Conservation (phyloP, 2,113 vertebrate genomes). For the Osmerus eperlanus region DNA sequence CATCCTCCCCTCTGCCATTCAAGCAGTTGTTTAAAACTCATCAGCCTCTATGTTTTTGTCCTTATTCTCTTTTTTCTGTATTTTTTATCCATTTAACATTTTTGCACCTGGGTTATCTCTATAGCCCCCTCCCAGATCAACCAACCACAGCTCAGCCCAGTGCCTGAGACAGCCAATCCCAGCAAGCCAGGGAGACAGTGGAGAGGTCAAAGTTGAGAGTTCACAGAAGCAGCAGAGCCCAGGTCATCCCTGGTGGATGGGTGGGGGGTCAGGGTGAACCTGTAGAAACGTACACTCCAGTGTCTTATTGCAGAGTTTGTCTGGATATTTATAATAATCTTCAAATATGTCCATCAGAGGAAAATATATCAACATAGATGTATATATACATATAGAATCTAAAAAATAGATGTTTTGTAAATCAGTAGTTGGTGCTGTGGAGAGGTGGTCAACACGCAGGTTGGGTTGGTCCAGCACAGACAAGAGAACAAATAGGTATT, state of each 20-base stretch:
- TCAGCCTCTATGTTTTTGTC: slow-evolving; percentile 8
- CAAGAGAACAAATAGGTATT: slow-evolving; percentile 10
- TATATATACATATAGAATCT: slow-evolving; percentile 40
- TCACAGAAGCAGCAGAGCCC: slow-evolving; percentile 61
- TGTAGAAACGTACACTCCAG: slow-evolving; percentile 55
- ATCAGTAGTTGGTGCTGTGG: slow-evolving; percentile 65
- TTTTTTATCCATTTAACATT: slow-evolving; percentile 15
- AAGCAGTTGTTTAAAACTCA: slow-evolving; percentile 43
- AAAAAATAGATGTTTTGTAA: slow-evolving; percentile 58
- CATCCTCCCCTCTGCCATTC: slow-evolving; percentile 47
- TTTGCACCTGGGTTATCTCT: slow-evolving; percentile 59
- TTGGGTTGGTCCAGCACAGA: slow-evolving; percentile 25
- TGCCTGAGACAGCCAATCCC: slow-evolving; percentile 57
- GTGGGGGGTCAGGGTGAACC: not conserved
- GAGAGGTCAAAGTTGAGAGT: slow-evolving; percentile 67
- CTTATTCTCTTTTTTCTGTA: slow-evolving; percentile 14
- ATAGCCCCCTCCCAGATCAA: slow-evolving; percentile 44
- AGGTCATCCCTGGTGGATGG: slow-evolving; percentile 38
- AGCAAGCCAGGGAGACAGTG: slow-evolving; percentile 59
- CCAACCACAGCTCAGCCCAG: slow-evolving; percentile 50
- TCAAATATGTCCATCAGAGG: slow-evolving; percentile 33
- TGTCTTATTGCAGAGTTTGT: slow-evolving; percentile 69
- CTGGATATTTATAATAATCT: slow-evolving; percentile 42
- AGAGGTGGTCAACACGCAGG: slow-evolving; percentile 25
- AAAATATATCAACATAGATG: slow-evolving; percentile 30